Base-by-base conservation (phyloP, 1,140 invertebrate genomes). In the Idris sp. region DNA sequence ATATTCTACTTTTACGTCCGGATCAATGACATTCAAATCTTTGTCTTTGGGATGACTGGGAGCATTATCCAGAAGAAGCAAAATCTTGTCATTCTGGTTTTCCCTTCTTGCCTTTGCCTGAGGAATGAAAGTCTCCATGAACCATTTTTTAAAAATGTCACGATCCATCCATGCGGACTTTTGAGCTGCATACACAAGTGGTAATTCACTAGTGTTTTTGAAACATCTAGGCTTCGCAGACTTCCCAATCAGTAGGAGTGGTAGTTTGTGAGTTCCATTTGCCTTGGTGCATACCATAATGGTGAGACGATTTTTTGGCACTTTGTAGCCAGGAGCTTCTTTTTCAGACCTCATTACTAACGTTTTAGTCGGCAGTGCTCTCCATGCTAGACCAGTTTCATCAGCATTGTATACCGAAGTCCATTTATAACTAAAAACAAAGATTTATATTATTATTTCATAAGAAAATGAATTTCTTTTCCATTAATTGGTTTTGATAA, bases 341-440 rank as follows among this genome's bases (percentile, higher is more conserved):
- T 19, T 35, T 25, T 49, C 31, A 4, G 58, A 40, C 44, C 74
- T 54, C 36, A 78, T 76, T 35, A 77, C 76, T 26, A 78, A 80
- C 36, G 80, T 85, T 48, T 80, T 81, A 25, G 53, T 77, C 40
- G 83, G 85, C 35, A 87, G 72, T 49, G 74, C 59, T 76, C 79
- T 81, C 80, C 79, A 87, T 78, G 69, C 79, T n/a, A 87, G 65
- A 18, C 76, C 81, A 48, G 79, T 84, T 78, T 86, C 84, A 54
- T 88, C 85, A 2, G 82, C 82, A 54, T 87, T 87, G 49, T 84
- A 87, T 19, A 87, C 69, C 73, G 83, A 81, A 26, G 85, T 53
- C 46, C 56, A 74, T 30, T 38, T 3, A 15, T 40, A 58, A 31
- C 41, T 15, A 9, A 19, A 54, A 31, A 46, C 18, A 15, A 67